Base-by-base conservation (phyloP, 2,113 vertebrate genomes). In the Bothrops jararaca region DNA sequence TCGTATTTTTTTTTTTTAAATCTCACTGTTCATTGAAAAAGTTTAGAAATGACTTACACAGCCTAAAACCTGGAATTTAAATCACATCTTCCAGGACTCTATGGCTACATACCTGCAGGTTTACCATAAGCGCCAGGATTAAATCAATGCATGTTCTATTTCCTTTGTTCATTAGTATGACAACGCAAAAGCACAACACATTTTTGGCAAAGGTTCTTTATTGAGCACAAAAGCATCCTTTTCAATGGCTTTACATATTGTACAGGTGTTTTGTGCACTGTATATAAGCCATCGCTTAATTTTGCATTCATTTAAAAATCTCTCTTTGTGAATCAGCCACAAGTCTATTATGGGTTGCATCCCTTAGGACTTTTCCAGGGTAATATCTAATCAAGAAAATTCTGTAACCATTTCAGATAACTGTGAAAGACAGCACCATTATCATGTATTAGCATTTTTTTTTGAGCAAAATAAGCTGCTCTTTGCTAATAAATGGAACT, bases 51-150 rank as follows among this genome's bases (percentile, higher is more conserved):
- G 89, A 13, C 90, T 93, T 80, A 1, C 89, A 23, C 52, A 93
- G 4, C 89, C 95, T 92, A 18, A 80, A 26, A n/a, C 23, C 56
- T 57, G 95, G 58, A 69, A 88, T 91, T 94, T 88, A 94, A 54
- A 91, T 90, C 6, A 57, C 22, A 23, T 20, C 56, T 29, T 92
- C 52, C 57, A 92, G 45, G 23, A 88, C 23, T 86, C 5, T 86
- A 64, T 92, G 8, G 29, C 5, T 24, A 50, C 50, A 13, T 6
- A 4, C 23, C 64, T 20, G 39, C 12, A 29, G 39, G 45, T 23
- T 64, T 42, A 42, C n/a, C 12, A 24, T 48, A 29, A 48, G 45
- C 54, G 86, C 29, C 80, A 91, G 92, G 26, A 3, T 48, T 95
- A 34, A 29, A 54, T 18, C 64, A 89, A 2, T 48, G 26, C 45